phyloP scores from a whole-genome alignment of 2,113 vertebrate species.

The Eonycteris spelaea region DNA sequence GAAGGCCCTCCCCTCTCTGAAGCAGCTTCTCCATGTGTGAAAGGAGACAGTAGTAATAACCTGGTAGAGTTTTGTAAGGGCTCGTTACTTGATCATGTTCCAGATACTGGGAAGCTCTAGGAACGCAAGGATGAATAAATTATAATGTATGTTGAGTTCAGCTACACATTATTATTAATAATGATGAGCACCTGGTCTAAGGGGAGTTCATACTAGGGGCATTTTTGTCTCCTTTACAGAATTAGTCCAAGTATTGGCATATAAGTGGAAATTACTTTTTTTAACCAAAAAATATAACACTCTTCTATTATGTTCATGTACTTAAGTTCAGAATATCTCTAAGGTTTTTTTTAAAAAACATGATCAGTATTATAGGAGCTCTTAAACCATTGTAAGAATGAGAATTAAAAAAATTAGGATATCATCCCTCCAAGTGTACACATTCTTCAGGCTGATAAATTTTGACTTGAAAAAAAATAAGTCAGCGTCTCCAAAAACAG shows the following conservation, averaged over 20 bases:
- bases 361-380: background rate
- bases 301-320: background rate
- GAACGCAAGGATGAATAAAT: background rate
- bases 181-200: background rate
- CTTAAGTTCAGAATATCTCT: background rate
- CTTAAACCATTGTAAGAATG: conserved; percentile 22
- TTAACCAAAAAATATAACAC: background rate
- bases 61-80: background rate
- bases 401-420: background rate
- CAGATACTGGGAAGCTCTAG: background rate
- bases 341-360: background rate
- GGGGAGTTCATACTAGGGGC: background rate
- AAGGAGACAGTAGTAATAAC: background rate
- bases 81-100: background rate
- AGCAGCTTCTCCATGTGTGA: background rate
- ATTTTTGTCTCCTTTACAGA: background rate
- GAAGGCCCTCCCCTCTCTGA: background rate
- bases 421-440: background rate
- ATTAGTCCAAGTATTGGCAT: background rate
- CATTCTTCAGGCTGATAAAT: conserved; percentile 10
- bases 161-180: background rate
- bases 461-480: conserved; percentile 14
- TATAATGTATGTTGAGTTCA: background rate
- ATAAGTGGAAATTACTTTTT: background rate
- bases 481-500: background rate